Evolutionary conservation across 2,113 vertebrate genomes (phyloP).

Genomic region (Thomomys bottae): DNA sequence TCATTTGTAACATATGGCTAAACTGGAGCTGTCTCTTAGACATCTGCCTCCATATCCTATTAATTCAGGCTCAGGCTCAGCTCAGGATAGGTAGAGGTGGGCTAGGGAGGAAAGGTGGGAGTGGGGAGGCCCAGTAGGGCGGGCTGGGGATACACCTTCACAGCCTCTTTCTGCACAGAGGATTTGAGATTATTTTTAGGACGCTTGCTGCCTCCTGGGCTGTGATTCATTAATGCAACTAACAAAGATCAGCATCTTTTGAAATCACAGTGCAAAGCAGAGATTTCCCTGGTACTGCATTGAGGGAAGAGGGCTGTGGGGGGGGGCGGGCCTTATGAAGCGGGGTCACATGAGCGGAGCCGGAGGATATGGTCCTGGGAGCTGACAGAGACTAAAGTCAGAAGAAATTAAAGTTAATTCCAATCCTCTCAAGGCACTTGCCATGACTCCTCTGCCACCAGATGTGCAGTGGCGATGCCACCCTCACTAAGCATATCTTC

Average conservation of each 20-base stretch:
- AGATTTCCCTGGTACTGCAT: neutral
- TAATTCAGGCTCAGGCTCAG: neutral
- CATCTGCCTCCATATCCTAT: neutral
- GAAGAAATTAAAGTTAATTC: neutral
- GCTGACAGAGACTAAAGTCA: too few species aligned
- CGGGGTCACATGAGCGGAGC: too few species aligned
- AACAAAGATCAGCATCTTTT: constrained; percentile 59
- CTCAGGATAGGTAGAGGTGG: neutral
- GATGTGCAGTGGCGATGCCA: neutral
- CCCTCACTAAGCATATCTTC: neutral
- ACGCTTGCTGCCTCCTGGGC: constrained; percentile 53
- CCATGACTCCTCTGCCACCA: neutral
- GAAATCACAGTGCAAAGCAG: constrained; percentile 4
- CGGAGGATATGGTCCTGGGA: too few species aligned
- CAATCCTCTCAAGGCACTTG: neutral
- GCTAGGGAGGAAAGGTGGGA: neutral
- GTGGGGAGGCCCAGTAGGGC: neutral
- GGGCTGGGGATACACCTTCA: neutral
- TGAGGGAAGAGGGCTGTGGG: neutral
- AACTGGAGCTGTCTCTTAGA: neutral
- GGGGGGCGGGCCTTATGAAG: too few species aligned
- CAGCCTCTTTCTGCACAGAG: neutral
- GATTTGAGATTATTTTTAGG: constrained; percentile 64
- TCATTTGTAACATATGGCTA: neutral
- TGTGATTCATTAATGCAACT: constrained; percentile 57